Conservation (phyloP, 2,113 vertebrate species). For the Tragelaphus buxtoni region DNA sequence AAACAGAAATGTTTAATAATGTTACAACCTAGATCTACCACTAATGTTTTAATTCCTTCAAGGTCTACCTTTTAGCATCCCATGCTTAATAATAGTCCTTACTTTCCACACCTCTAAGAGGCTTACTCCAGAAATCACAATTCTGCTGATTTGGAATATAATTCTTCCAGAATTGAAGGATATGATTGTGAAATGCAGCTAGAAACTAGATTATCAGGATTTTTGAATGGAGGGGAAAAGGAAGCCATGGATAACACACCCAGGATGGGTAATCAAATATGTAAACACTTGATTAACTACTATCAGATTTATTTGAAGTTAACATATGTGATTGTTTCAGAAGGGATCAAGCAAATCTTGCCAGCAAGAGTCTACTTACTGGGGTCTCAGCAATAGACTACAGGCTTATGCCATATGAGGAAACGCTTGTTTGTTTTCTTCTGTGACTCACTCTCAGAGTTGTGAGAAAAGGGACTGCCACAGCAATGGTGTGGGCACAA, state of each 20-base stretch:
- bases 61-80: not conserved
- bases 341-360: not conserved
- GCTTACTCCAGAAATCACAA: not conserved
- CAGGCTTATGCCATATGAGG: constrained; percentile 1
- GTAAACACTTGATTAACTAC: not conserved
- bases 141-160: not conserved
- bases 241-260: not conserved
- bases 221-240: not conserved
- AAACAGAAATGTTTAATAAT: not conserved
- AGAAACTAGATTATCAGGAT: not conserved
- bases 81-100: not conserved
- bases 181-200: not conserved
- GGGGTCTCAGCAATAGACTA: not conserved
- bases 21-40: not conserved
- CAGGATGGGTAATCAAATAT: not conserved
- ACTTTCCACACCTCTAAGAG: not conserved
- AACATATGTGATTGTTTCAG: not conserved
- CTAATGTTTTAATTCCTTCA: not conserved
- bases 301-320: not conserved
- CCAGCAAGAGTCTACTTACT: not conserved
- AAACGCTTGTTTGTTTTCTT: constrained; percentile 42
- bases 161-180: not conserved
- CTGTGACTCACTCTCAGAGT: not conserved
- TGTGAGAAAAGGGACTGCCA: constrained; percentile 13
- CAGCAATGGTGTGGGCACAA: not conserved